Percentiles rank a stretch among this genome's conserved stretches.
Evolutionary conservation across 2,888 invertebrate genomes (phyloP).

Genomic region (Amphipyra berbera): DNA sequence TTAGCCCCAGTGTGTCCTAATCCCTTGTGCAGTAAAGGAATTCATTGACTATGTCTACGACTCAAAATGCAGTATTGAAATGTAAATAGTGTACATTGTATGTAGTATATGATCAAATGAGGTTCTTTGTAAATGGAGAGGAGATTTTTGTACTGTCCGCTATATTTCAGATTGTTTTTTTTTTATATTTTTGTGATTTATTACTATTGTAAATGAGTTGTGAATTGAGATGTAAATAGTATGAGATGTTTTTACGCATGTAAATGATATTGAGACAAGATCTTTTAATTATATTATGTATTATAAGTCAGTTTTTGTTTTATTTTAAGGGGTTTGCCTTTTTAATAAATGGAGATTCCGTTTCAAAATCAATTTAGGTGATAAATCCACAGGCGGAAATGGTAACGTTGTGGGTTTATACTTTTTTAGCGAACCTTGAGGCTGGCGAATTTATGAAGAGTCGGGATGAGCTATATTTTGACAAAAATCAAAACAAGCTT

Average conservation of each 20-base stretch:
- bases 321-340: conserved; percentile 53
- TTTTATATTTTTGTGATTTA: conserved; percentile 63
- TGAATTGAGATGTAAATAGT: conserved; percentile 79
- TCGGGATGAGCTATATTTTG: too few species aligned
- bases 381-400: too few species aligned
- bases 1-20: conserved; percentile 33
- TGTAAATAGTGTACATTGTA: conserved; percentile 64
- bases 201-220: conserved; percentile 76
- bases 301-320: conserved; percentile 70
- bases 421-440: too few species aligned
- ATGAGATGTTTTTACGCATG: conserved; percentile 77
- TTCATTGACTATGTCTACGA: conserved; percentile 34
- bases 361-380: too few species aligned
- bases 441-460: too few species aligned
- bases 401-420: too few species aligned
- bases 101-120: conserved; percentile 63
- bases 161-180: conserved; percentile 73
- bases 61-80: conserved; percentile 59
- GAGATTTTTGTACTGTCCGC: conserved; percentile 65
- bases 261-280: conserved; percentile 84
- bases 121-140: conserved; percentile 63
- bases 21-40: conserved; percentile 9
- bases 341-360: too few species aligned
- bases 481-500: too few species aligned
- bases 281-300: conserved; percentile 83